A percentile compares a stretch with the other conserved stretches of the same genome.
phyloP scores from a whole-genome alignment of 2,888 invertebrate species.

The Pheosia tremula region DNA sequence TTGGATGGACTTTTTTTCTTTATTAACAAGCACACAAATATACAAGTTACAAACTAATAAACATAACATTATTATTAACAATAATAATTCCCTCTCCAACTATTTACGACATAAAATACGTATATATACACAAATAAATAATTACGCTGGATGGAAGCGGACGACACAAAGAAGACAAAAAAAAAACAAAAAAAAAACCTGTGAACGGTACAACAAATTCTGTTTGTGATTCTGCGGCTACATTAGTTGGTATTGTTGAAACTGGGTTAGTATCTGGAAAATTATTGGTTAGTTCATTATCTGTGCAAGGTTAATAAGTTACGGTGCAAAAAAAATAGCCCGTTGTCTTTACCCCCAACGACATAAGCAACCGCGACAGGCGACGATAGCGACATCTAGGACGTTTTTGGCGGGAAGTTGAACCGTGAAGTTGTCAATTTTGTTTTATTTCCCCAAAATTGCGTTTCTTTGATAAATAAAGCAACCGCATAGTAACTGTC shows the following conservation, averaged over 20 bases:
- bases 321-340: no score
- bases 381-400: no score
- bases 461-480: no score
- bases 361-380: no score
- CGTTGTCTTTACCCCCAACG: no score
- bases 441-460: no score
- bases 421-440: no score
- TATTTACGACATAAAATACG: background rate
- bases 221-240: conserved; percentile 17
- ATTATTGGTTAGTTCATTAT: background rate
- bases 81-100: background rate
- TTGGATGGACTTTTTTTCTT: background rate
- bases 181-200: conserved; percentile 37
- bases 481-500: no score
- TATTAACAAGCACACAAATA: background rate
- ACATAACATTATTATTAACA: background rate
- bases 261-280: conserved; percentile 5
- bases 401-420: no score
- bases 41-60: background rate
- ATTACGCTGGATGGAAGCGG: background rate
- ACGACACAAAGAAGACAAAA: conserved; percentile 16
- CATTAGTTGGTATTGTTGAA: background rate
- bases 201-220: conserved; percentile 7
- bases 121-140: conserved; percentile 9
- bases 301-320: background rate